A percentile compares a stretch with the other conserved stretches of the same genome.
phyloP scores from a whole-genome alignment of 1,140 invertebrate species.

The Anastrepha obliqua region DNA sequence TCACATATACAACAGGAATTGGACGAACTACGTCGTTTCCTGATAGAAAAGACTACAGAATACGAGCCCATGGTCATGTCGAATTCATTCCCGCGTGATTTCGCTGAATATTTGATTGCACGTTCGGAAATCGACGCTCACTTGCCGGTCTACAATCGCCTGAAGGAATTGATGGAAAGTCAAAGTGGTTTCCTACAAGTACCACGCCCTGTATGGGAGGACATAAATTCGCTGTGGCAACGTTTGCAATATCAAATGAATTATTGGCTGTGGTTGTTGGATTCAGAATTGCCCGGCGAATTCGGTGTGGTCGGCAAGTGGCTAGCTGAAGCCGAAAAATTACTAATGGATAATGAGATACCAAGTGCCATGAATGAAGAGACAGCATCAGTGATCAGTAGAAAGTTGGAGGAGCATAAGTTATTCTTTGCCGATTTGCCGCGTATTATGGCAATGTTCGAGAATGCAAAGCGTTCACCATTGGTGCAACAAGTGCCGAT shows the following conservation, averaged over 20 bases:
- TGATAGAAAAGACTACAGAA: conserved; percentile 84
- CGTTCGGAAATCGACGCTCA: conserved; percentile 84
- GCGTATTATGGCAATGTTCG: conserved; percentile 84
- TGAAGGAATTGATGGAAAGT: conserved; percentile 85
- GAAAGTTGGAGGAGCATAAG: conserved; percentile 92
- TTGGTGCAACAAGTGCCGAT: conserved; percentile 80
- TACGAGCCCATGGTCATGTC: conserved; percentile 77
- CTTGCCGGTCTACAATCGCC: conserved; percentile 81
- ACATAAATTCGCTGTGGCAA: conserved; percentile 85
- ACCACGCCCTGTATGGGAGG: conserved; percentile 86
- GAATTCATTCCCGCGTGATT: conserved; percentile 80
- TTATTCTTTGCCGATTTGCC: conserved; percentile 90
- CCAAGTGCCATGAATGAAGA: conserved; percentile 88
- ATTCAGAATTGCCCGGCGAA: conserved; percentile 87
- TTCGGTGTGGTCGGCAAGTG: conserved; percentile 91
- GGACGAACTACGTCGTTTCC: conserved; percentile 86
- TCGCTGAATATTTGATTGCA: conserved; percentile 82
- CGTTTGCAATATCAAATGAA: conserved; percentile 85
- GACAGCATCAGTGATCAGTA: conserved; percentile 89
- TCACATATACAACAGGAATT: conserved; percentile 85
- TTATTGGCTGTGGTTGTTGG: conserved; percentile 90
- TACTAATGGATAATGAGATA: conserved; percentile 88
- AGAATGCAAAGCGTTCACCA: conserved; percentile 79
- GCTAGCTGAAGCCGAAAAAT: conserved; percentile 89
- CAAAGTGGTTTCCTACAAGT: conserved; percentile 85